Base-by-base conservation (phyloP, 2,797 vertebrate species). In the Novumbra hubbsi region DNA sequence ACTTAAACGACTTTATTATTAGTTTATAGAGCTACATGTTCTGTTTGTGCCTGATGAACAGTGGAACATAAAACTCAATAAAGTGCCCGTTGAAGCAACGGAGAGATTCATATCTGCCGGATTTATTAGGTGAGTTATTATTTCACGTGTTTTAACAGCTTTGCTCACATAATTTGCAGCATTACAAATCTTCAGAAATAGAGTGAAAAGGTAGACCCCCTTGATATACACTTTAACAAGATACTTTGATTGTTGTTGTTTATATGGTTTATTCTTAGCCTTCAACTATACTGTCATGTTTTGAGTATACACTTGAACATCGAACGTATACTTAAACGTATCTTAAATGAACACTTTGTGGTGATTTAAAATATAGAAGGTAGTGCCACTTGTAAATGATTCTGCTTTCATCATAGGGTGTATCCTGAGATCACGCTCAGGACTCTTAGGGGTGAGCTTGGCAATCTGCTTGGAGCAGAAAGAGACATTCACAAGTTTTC, bases 11-110 rank as follows among this genome's bases (percentile, higher is more conserved):
- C 38, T 27, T n/a, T 49, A 0, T 49, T 71, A 24, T 79, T 83
- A 99, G 96, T 88, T 95, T 77, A 84, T 98, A 90, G 96, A 97
- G 83, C 95, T 99, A 73, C 96, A 97, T 88, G 94, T 96, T 76
- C 92, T 97, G 84, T 95, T 88, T 88, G 96, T 97, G 76, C 96
- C 96, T 60, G 93, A 94, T 79, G 94, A 96, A 80, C 91, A 95
- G 73, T 98, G 96, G 96, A 93, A 98, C 81, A 90, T 93, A 82
- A 95, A 94, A 82, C 89, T 97, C 81, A 97, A 98, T 83, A 98
- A 95, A 79, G 88, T 96, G 75, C 91, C 96, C 55, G 79, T 93
- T 73, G 93, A 95, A 82, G 92, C 94, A 75, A 90, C 92, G 71
- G 93, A 92, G 60, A 93, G 91, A 77, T 98, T 97, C 76, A 75